Percentiles rank a stretch among this genome's conserved stretches.
phyloP scores from a whole-genome alignment of 2,113 vertebrate genomes.

The Baryphthengus martii region DNA sequence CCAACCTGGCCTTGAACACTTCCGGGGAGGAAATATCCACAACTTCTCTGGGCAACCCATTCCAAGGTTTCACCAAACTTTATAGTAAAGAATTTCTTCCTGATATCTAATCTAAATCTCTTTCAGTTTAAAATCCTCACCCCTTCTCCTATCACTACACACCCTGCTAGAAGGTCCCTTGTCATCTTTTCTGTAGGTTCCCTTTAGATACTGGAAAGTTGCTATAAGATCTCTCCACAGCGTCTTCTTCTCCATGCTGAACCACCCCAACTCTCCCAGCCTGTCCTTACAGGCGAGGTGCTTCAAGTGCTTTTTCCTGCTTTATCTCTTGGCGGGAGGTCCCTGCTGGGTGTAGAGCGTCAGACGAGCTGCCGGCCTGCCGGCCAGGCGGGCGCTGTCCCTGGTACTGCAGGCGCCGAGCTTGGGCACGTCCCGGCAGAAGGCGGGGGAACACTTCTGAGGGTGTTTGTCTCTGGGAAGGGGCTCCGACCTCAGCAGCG shows the following conservation, averaged over 20 bases:
- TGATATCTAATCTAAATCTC: not conserved
- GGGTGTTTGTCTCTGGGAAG: fast-evolving
- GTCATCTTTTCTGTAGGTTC: not conserved
- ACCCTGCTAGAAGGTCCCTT: not conserved
- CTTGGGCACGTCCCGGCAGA: fast-evolving
- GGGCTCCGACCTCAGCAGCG: not conserved
- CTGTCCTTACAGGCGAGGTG: not conserved
- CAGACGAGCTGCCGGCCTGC: no score
- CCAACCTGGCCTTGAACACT: not conserved
- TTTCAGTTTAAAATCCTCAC: not conserved
- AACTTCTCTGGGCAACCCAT: not conserved
- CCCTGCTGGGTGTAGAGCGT: fast-evolving
- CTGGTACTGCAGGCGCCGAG: not conserved
- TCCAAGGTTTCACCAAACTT: not conserved
- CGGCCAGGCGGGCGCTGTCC: not conserved
- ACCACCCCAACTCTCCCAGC: not conserved
- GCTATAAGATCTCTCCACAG: not conserved
- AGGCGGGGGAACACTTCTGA: not conserved
- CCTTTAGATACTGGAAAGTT: not conserved
- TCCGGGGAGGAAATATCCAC: not conserved
- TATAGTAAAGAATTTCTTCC: not conserved
- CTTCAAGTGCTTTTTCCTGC: not conserved
- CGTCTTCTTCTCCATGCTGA: not conserved
- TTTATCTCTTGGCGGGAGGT: not conserved
- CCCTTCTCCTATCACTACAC: not conserved